Conservation (phyloP, 2,797 vertebrate species). For the Sebastes itinus region DNA sequence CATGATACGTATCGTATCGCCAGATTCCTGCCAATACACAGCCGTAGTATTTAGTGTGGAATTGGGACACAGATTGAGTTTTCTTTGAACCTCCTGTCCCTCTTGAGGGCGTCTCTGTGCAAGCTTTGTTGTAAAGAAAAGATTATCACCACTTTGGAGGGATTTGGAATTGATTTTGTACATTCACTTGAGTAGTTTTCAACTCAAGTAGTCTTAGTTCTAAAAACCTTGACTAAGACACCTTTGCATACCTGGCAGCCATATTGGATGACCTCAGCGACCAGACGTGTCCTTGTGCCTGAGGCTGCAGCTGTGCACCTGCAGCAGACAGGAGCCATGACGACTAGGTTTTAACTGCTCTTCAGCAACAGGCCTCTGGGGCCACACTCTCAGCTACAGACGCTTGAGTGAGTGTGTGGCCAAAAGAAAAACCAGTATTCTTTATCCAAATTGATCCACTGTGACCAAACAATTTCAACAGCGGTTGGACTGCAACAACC, state of each 20-base stretch:
- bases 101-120: too few species aligned
- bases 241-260: conserved; percentile 54
- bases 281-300: conserved; percentile 57
- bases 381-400: background rate
- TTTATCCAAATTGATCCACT: conserved; percentile 48
- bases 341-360: conserved; percentile 20
- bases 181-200: background rate
- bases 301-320: conserved; percentile 71
- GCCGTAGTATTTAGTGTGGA: background rate
- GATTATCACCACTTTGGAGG: background rate
- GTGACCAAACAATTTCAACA: conserved; percentile 57
- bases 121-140: background rate
- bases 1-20: too few species aligned
- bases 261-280: conserved; percentile 70
- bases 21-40: too few species aligned
- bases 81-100: background rate
- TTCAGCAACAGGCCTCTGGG: conserved; percentile 4
- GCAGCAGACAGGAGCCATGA: conserved; percentile 48
- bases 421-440: conserved; percentile 35
- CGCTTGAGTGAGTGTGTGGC: background rate
- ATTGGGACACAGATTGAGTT: background rate
- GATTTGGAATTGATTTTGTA: background rate
- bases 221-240: background rate
- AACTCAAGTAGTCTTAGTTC: background rate
- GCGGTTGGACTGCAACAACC: conserved; percentile 37